phyloP scores from a whole-genome alignment of 2,888 invertebrate species.

The Acanthosoma haemorrhoidale region DNA sequence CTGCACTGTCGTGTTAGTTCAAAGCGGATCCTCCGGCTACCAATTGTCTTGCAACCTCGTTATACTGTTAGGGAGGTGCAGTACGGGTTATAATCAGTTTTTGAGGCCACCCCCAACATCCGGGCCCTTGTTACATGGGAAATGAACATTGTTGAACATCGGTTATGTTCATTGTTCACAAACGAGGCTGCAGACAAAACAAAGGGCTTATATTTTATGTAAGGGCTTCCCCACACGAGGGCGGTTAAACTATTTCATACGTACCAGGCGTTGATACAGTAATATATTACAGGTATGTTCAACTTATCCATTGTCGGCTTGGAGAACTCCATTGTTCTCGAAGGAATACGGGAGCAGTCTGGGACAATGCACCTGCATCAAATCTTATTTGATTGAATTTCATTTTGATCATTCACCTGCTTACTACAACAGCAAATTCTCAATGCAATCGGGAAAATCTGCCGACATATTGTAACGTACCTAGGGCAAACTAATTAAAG shows the following conservation, averaged over 20 bases:
- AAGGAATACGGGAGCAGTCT: background rate
- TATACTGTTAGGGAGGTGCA: background rate
- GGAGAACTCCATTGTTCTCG: background rate
- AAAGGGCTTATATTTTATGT: slow-evolving; percentile 6
- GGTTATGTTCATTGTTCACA: background rate
- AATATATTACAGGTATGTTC: background rate
- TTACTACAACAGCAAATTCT: too few species aligned
- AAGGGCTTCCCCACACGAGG: background rate
- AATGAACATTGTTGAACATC: background rate
- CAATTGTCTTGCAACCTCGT: slow-evolving; percentile 1
- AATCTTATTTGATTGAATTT: too few species aligned
- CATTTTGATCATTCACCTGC: too few species aligned
- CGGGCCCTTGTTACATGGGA: background rate
- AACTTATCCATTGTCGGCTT: background rate
- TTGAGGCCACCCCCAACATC: too few species aligned
- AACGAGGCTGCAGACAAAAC: background rate
- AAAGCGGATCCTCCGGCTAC: background rate
- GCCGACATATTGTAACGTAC: too few species aligned
- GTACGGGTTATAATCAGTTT: background rate
- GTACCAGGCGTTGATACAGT: background rate
- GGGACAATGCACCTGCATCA: too few species aligned
- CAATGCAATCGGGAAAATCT: too few species aligned
- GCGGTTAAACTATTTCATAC: background rate
- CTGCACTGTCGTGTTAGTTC: background rate
- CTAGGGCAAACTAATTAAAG: too few species aligned